Conservation (phyloP, 2,797 vertebrate species). For the Bucorvus abyssinicus region DNA sequence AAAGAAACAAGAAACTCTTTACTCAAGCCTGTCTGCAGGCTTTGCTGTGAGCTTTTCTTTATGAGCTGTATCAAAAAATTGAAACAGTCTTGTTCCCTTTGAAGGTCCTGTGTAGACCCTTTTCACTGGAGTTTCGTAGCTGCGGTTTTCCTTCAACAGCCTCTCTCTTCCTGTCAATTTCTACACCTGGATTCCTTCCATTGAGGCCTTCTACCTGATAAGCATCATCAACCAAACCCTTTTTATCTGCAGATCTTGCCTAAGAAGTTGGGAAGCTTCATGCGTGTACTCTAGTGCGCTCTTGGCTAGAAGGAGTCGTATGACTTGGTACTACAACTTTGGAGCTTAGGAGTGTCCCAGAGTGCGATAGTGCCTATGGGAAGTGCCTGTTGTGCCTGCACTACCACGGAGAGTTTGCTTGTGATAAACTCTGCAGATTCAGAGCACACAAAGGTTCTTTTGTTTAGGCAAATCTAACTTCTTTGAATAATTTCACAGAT, state of each 20-base stretch:
- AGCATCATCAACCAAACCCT: background rate
- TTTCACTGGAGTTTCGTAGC: background rate
- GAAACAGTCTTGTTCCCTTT: background rate
- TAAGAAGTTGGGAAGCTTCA: background rate
- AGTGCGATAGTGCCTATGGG: accelerated
- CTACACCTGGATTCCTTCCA: background rate
- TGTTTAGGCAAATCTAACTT: background rate
- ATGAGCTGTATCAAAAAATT: background rate
- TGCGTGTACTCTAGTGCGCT: background rate
- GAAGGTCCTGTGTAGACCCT: background rate
- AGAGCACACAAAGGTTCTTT: constrained; percentile 20
- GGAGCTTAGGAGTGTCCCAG: background rate
- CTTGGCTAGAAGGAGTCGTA: background rate
- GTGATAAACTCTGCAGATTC: background rate
- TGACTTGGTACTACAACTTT: background rate
- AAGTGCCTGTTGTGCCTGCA: background rate
- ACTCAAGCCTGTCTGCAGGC: background rate
- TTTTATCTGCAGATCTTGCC: background rate
- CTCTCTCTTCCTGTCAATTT: background rate
- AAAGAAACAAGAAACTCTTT: background rate
- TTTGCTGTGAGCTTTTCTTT: background rate
- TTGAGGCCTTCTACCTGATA: background rate
- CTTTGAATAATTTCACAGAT: constrained; percentile 27
- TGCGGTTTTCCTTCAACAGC: background rate
- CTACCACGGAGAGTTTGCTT: background rate